These are phyloP conservation scores for Xiphydria camelus DNA, from an alignment of 2,888 invertebrate species.

Conservation along the genomic window DNA sequence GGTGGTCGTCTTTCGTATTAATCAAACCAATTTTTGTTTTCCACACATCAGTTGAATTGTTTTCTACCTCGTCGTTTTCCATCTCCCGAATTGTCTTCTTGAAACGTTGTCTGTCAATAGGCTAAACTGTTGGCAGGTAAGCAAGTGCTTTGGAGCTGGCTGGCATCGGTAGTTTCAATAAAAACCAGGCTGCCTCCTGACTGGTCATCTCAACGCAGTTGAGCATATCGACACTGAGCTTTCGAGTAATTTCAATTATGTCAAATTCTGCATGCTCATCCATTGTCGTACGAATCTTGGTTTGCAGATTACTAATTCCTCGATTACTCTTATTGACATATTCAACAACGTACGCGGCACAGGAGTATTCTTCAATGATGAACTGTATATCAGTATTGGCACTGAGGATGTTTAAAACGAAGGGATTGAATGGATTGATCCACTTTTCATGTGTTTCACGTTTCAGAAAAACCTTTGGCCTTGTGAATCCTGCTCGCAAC, in stretches of 20 bases:
- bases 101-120: conserved; percentile 45
- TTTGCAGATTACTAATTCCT: conserved; percentile 46
- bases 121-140: conserved; percentile 34
- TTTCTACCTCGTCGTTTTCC: conserved; percentile 20
- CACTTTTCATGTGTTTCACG: conserved; percentile 13
- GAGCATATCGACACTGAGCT: conserved; percentile 36
- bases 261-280: conserved; percentile 44
- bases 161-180: too few species aligned
- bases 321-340: conserved; percentile 50
- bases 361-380: conserved; percentile 51
- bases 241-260: conserved; percentile 30
- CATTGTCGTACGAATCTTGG: conserved; percentile 39
- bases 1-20: conserved; percentile 52
- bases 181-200: too few species aligned
- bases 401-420: conserved; percentile 12
- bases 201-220: conserved; percentile 42
- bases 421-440: conserved; percentile 22
- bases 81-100: conserved; percentile 41
- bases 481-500: conserved; percentile 20
- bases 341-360: conserved; percentile 52
- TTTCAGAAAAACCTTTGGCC: conserved; percentile 16
- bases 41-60: conserved; percentile 42
- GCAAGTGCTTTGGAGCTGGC: too few species aligned
- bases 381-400: conserved; percentile 31
- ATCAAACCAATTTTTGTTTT: conserved; percentile 51